Base-by-base conservation (phyloP, 2,888 invertebrate genomes). In the Branchipolynoe longqiensis region DNA sequence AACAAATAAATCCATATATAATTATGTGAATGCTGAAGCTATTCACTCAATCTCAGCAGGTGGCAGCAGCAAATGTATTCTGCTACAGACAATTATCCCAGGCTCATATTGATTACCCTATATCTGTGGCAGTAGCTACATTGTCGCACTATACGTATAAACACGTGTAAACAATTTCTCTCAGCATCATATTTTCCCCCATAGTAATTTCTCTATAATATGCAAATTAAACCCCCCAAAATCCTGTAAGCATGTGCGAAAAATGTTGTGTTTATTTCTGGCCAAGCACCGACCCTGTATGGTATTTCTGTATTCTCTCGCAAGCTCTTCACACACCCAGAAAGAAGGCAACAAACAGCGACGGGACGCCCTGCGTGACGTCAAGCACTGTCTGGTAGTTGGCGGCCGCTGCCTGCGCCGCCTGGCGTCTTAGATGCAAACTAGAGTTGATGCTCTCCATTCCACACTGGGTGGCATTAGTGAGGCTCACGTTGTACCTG, bases 371-470 rank as follows among this genome's bases (percentile, higher is more conserved):
- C 22, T 73, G 73, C 38, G 73, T 40, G 38, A 73, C 38, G 36
- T 73, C 73, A 8, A 73, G 38, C 28, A 73, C 40, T 3, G 41
- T 38, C n/a, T 73, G 73, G 73, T 40, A 73, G 3, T 73, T 18
- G 25, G 73, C 73, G 1, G 40, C 73, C 25, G 73, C 73, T 22
- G 73, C 38, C 40, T 73, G 73, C 40, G 73, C 73, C 36, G 38
- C 73, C 73, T 73, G 73, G 2, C 73, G 73, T 4, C 36, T 38
- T 2, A 73, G 1, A 22, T 73, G 38, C 8, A 40, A 4, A 73
- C 38, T 73, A 73, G 40, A 40, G 73, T 73, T 73, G 14, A 2
- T 38, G 36, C 25, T 41, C 40, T 73, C 73, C 36, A 38, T n/a
- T 22, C 25, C 25, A 41, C 73, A 73, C 12, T 12, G 25, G 62